phyloP scores from a whole-genome alignment of 2,797 vertebrate species.

The Phrynocephalus forsythii region DNA sequence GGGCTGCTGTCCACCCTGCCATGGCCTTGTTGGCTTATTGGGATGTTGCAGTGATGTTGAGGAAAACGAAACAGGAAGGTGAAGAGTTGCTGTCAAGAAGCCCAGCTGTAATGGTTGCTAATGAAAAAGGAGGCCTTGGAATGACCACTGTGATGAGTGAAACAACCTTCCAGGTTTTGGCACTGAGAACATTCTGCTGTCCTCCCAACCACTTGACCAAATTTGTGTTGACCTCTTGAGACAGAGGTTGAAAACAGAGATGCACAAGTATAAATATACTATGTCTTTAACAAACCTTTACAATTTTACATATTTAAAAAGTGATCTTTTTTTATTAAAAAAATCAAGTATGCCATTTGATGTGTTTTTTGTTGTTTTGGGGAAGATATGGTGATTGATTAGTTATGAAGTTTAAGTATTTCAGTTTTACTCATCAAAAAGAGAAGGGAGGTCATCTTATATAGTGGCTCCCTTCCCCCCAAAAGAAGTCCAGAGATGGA shows the following conservation, averaged over 20 bases:
- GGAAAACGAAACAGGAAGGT: too few relatives aligned
- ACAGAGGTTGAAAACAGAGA: not conserved
- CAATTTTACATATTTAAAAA: not conserved
- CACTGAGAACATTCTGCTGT: not conserved
- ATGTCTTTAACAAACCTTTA: not conserved
- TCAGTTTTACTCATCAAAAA: not conserved
- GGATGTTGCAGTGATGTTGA: too few relatives aligned
- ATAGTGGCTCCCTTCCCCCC: too few relatives aligned
- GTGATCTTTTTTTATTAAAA: not conserved
- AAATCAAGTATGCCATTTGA: not conserved
- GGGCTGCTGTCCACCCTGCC: not conserved
- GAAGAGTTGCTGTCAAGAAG: too few relatives aligned
- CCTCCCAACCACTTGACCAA: not conserved
- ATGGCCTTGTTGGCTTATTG: too few relatives aligned
- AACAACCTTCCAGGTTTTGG: too few relatives aligned
- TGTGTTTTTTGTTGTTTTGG: not conserved
- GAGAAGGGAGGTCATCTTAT: not conserved
- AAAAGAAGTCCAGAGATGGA: too few relatives aligned
- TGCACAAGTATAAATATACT: not conserved
- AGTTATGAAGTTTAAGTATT: not conserved
- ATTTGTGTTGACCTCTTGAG: not conserved
- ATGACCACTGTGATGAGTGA: too few relatives aligned
- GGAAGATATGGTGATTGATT: not conserved
- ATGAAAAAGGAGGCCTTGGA: not conserved
- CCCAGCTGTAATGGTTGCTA: too few relatives aligned